A percentile compares a stretch with the other conserved stretches of the same genome.
These are phyloP conservation scores for human (Homo sapiens) DNA, from an alignment of 2,113 vertebrate genomes.

Conservation along the genomic window GRCh38 chr6:31133501-31134000, in stretches of 20 bases:
- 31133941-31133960: not conserved
- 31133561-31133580: not conserved
- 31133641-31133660: not conserved
- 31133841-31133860: not conserved
- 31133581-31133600: not conserved
- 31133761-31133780: not conserved
- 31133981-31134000: not conserved
- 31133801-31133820: no score
- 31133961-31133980: not conserved
- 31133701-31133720: not conserved
- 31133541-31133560: rapidly evolving
- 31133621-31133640: not conserved
- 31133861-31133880: not conserved
- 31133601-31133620: not conserved
- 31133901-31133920: not conserved
- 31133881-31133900: not conserved
- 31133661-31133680: not conserved
- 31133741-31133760: not conserved
- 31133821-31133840: not conserved
- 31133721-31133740: not conserved
- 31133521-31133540: rapidly evolving
- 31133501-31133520: not conserved
- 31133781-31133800: not conserved
- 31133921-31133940: not conserved
- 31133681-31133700: not conserved